A percentile compares a stretch with the other conserved stretches of the same genome.
phyloP scores from a whole-genome alignment of 2,797 vertebrate genomes.

The Gymnothorax javanicus region DNA sequence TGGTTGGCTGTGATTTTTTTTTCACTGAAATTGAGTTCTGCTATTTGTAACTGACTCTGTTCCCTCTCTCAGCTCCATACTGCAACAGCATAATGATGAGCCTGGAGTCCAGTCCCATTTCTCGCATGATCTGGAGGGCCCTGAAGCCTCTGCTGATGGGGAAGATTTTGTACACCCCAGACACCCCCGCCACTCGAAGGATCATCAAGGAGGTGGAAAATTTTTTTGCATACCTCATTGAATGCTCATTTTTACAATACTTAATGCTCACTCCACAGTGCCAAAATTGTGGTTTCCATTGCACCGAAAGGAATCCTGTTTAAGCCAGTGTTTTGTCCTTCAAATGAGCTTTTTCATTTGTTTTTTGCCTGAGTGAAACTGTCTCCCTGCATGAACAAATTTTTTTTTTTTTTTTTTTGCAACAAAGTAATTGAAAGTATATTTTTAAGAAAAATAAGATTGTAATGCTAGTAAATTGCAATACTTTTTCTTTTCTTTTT shows the following conservation, averaged over 20 bases:
- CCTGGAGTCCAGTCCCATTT: slow-evolving; percentile 92
- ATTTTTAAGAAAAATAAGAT: too few species aligned
- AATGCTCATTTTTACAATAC: not conserved
- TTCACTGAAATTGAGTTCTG: not conserved
- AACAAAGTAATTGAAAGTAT: too few species aligned
- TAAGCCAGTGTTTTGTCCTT: too few species aligned
- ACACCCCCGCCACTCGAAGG: slow-evolving; percentile 86
- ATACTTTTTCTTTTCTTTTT: too few species aligned
- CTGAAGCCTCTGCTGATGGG: slow-evolving; percentile 93
- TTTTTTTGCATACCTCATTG: not conserved
- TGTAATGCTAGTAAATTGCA: too few species aligned
- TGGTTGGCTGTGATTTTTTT: not conserved
- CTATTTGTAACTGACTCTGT: not conserved
- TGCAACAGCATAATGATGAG: slow-evolving; percentile 92
- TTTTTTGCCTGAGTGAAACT: too few species aligned
- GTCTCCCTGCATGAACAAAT: too few species aligned
- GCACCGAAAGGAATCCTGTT: too few species aligned
- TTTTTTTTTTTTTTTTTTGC: too few species aligned
- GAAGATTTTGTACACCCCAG: slow-evolving; percentile 95
- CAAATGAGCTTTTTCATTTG: too few species aligned
- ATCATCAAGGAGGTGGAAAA: slow-evolving; percentile 87
- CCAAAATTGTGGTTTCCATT: not conserved
- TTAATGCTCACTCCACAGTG: not conserved
- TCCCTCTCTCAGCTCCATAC: slow-evolving; percentile 80
- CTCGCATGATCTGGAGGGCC: slow-evolving; percentile 96